Evolutionary conservation across 2,797 vertebrate genomes (phyloP).

Genomic region (Helicolenus hilgendorfi): DNA sequence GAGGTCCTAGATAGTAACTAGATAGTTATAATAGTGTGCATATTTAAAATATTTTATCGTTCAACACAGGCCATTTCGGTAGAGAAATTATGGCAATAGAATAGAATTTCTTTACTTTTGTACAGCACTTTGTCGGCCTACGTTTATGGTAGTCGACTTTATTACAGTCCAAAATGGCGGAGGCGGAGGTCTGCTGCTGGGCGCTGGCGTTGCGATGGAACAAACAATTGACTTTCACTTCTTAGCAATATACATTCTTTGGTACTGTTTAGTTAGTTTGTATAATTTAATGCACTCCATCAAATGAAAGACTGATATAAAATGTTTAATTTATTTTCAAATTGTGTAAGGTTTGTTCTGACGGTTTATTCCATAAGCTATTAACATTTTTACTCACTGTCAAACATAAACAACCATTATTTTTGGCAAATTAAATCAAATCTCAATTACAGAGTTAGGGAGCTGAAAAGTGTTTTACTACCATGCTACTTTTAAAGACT

Average conservation of each 20-base stretch:
- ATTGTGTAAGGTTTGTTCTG: neutral
- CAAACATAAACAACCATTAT: neutral
- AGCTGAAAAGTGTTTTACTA: neutral
- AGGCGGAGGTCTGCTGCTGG: too few relatives aligned
- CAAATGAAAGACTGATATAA: neutral
- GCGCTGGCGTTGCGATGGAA: too few relatives aligned
- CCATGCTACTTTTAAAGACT: neutral
- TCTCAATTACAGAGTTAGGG: neutral
- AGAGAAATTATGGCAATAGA: fast-evolving
- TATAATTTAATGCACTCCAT: neutral
- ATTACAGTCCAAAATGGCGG: too few relatives aligned
- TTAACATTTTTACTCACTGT: neutral
- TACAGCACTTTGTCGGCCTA: too few relatives aligned
- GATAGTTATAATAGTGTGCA: too few relatives aligned
- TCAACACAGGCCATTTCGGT: too few relatives aligned
- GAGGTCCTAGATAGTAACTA: too few relatives aligned
- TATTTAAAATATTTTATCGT: too few relatives aligned
- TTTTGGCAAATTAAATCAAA: neutral
- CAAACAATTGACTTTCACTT: too few relatives aligned
- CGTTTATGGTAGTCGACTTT: too few relatives aligned
- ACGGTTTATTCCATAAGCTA: neutral
- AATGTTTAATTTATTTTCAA: neutral
- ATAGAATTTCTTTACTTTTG: too few relatives aligned
- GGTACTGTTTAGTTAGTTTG: neutral
- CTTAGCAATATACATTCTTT: too few relatives aligned